Conservation (phyloP, 2,113 vertebrate genomes). For the Blennius ocellaris region DNA sequence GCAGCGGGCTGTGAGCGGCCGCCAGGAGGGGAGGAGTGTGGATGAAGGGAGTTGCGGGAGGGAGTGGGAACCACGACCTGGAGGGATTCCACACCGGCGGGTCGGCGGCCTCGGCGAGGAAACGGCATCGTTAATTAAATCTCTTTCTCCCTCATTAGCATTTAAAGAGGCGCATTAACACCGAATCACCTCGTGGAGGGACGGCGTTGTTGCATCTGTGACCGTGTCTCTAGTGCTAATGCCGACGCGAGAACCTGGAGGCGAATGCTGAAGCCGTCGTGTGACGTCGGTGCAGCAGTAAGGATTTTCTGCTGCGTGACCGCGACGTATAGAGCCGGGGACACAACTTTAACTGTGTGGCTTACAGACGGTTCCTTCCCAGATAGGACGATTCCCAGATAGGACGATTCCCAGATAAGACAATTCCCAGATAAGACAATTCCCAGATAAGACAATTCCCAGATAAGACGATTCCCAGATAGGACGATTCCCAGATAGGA, state of each 20-base stretch:
- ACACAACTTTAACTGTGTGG: background rate
- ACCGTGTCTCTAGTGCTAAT: constrained; percentile 1
- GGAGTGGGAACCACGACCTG: background rate
- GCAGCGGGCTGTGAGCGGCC: constrained; percentile 1
- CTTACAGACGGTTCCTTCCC: no score
- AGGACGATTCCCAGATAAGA: no score
- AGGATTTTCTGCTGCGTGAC: background rate
- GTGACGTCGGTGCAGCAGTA: background rate
- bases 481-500: no score
- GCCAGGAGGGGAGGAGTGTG: background rate
- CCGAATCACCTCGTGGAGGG: constrained; percentile 7
- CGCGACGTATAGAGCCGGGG: background rate
- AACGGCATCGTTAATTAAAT: constrained; percentile 22
- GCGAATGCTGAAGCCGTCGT: background rate
- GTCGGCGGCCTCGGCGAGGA: background rate
- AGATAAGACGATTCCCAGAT: no score
- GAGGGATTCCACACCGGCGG: background rate
- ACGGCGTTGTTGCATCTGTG: background rate
- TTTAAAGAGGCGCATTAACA: constrained; percentile 36
- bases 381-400: no score
- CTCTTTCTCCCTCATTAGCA: constrained; percentile 32
- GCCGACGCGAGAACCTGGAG: no score
- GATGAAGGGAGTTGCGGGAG: background rate
- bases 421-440: no score
- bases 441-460: no score